These are phyloP conservation scores for Nannoperca australis DNA, from an alignment of 2,797 vertebrate species.

Conservation along the genomic window DNA sequence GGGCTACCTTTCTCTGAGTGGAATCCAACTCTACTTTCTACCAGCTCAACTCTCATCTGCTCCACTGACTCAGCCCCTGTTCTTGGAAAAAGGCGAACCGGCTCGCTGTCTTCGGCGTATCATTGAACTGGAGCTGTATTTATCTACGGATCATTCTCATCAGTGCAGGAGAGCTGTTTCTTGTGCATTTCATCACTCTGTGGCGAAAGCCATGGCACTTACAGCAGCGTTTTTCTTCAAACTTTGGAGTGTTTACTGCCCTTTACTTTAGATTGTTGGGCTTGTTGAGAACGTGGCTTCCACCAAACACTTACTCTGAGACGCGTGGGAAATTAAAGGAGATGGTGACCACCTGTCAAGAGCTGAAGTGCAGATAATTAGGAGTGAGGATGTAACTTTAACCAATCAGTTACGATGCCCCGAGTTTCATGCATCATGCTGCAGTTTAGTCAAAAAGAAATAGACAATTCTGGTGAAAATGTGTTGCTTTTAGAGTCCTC, in stretches of 20 bases:
- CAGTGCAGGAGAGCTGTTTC: constrained; percentile 47
- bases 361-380: constrained; percentile 36
- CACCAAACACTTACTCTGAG: constrained; percentile 8
- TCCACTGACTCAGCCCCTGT: constrained; percentile 64
- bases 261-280: constrained; percentile 17
- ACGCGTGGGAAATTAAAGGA: constrained; percentile 2
- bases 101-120: constrained; percentile 49
- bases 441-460: neutral
- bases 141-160: constrained; percentile 55
- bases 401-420: constrained; percentile 1
- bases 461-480: neutral
- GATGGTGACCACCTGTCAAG: constrained; percentile 23
- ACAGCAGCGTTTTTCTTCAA: constrained; percentile 21
- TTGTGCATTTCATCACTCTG: constrained; percentile 56
- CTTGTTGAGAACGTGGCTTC: constrained; percentile 27
- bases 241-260: constrained; percentile 38
- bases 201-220: constrained; percentile 39
- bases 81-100: constrained; percentile 31
- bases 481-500: neutral
- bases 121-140: constrained; percentile 62
- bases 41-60: constrained; percentile 71
- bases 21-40: constrained; percentile 72
- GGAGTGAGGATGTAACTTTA: constrained; percentile 5
- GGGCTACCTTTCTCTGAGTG: constrained; percentile 73
- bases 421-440: neutral